Base-by-base conservation (phyloP, 2,888 invertebrate genomes). In the Norana najaformis region DNA sequence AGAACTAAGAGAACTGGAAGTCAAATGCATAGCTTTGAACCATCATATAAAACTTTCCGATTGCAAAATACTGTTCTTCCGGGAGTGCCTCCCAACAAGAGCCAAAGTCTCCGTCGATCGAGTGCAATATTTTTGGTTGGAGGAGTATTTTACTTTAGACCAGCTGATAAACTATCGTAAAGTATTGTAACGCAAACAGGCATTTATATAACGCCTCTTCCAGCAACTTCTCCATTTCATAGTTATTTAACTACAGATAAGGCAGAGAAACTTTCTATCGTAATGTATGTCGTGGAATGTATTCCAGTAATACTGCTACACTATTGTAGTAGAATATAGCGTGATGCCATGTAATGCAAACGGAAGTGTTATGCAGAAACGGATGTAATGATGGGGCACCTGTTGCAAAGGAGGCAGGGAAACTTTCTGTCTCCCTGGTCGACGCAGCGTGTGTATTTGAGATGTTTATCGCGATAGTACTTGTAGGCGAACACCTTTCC, bases 391-490 rank as follows among this genome's bases (percentile, higher is more conserved):
- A n/a, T 85, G 14, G 41, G 30, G 18, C 92, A 95, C 95, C 95
- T 94, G 85, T 94, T 93, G 92, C 96, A 96, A 16, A 95, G 93
- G 91, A 95, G 94, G 92, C 96, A 96, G 5, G 95, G 95, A 92
- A 95, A 96, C 92, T 95, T 95, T 39, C 96, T 92, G 93, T 96
- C 95, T 11, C 96, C 96, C 91, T 95, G 95, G 93, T 96, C 96
- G n/a, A 96, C 95, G 93, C 96, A 96, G 88, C 95, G 93, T 20
- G 96, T 96, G 93, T 96, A 96, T 92, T 96, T 96, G 83, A 96
- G 93, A 93, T 96, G 96, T 92, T 96, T 96, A 92, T 95, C 95
- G 89, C 95, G 91, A 93, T 96, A 96, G 92, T 96, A 96, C 90
- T 94, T 94, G 93, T 96, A 96, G 89, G 95, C 95, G 92, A 96